phyloP scores from a whole-genome alignment of 2,888 invertebrate genomes.

The Smittia sp. region DNA sequence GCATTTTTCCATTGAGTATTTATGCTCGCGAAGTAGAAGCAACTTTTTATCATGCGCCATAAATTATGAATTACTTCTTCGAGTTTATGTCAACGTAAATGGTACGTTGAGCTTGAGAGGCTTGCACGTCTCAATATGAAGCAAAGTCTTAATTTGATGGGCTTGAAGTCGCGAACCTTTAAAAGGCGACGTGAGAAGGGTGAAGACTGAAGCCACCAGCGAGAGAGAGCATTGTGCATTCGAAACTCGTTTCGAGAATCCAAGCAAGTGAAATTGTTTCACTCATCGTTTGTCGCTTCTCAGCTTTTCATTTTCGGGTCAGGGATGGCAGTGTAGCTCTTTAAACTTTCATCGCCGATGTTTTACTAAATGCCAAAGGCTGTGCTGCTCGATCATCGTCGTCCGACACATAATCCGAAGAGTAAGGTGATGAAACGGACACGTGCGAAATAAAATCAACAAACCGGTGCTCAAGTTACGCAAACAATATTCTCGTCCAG shows the following conservation, averaged over 20 bases:
- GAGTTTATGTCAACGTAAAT: neutral
- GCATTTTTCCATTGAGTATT: neutral
- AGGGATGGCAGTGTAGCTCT: neutral
- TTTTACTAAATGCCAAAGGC: neutral
- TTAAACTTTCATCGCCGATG: neutral
- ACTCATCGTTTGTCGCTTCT: neutral
- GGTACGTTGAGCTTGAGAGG: neutral
- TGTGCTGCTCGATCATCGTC: neutral
- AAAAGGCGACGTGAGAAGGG: neutral
- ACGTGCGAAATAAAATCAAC: neutral
- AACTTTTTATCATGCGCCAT: neutral
- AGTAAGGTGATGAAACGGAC: neutral
- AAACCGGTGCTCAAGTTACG: neutral
- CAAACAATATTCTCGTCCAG: neutral
- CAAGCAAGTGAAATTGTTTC: neutral
- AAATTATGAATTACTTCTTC: neutral
- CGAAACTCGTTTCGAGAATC: neutral
- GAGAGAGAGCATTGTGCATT: neutral
- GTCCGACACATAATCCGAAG: neutral
- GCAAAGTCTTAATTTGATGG: neutral
- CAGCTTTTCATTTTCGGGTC: neutral
- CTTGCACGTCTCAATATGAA: no score
- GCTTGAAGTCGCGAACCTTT: no score
- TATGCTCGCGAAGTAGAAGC: constrained; percentile 3
- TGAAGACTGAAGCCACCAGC: neutral